Conservation (phyloP, 2,888 invertebrate species). For the Steromphala cineraria region DNA sequence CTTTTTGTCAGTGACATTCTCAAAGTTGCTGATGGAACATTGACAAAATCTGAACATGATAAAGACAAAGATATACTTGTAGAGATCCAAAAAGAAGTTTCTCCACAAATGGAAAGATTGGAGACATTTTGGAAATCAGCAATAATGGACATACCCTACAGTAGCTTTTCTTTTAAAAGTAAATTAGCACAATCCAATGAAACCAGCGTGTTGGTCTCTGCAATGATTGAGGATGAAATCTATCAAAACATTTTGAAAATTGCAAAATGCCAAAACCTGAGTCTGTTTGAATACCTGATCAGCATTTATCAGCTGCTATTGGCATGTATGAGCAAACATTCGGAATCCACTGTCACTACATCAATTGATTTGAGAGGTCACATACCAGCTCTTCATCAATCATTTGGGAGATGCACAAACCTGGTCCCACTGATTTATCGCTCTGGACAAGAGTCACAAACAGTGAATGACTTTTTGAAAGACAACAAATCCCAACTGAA, state of each 20-base stretch:
- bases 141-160: not conserved
- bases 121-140: not conserved
- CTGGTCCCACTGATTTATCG: not conserved
- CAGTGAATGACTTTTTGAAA: not conserved
- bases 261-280: not conserved
- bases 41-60: not conserved
- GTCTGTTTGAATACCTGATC: not conserved
- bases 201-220: not conserved
- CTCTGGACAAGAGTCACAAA: not conserved
- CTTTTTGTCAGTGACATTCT: slow-evolving; percentile 29
- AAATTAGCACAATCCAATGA: not conserved
- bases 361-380: not conserved
- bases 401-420: not conserved
- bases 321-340: not conserved
- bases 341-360: not conserved
- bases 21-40: not conserved
- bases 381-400: not conserved
- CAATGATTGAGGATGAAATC: not conserved
- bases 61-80: not conserved
- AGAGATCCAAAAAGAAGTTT: not conserved
- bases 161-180: not conserved
- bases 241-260: not conserved
- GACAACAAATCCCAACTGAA: not conserved
- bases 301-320: not conserved
- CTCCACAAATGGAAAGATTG: not conserved